Evolutionary conservation across 2,888 invertebrate species (phyloP), one percentile per base, ranked within the genome.

Genomic region (Drosophila maculinotata): DNA sequence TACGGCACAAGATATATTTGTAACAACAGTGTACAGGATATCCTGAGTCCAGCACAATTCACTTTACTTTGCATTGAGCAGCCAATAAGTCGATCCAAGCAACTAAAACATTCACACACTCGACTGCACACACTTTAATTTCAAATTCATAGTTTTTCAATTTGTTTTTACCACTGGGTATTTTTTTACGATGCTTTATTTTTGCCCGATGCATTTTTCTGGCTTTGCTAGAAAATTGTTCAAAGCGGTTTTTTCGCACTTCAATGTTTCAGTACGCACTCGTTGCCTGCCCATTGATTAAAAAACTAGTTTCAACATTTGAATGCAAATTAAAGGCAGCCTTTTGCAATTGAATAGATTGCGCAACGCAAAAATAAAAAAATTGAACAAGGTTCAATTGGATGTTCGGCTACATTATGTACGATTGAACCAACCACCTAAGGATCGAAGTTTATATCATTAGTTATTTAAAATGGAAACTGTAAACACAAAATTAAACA

Each of bases 201-300:
- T 58, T 15, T 20, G 4, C 7, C 12, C 4, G 30, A 26, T 42
- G 25, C 8, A 7, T 35, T 69, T 57, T 41, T 7, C 38, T 10
- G 17, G 42, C 58, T 45, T 66, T 47, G 62, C 45, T 62, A 26
- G 33, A 39, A 58, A 70, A 59, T 59, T 63, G 60, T 63, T 74
- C 70, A 69, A 60, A 68, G 74, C 38, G 28, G 3, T 33, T 54
- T 59, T 56, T 60, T 57, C 36, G 31, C 59, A 63, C 63, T 73
- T 59, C 35, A 68, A 38, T 59, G 47, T 58, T 59, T 57, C 48
- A 45, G 41, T 25, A 31, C 42, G 6, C 28, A 30, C 53, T 64
- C 38, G 58, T 30, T 51, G 47, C 23, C 17, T 35, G 41, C 25
- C 64, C 35, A 59, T 63, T 74, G 69, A 73, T 77, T 74, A 68